Evolutionary conservation across 2,113 vertebrate genomes (phyloP), one percentile per base, ranked within the genome.

Genomic region (Semnornis frantzii): DNA sequence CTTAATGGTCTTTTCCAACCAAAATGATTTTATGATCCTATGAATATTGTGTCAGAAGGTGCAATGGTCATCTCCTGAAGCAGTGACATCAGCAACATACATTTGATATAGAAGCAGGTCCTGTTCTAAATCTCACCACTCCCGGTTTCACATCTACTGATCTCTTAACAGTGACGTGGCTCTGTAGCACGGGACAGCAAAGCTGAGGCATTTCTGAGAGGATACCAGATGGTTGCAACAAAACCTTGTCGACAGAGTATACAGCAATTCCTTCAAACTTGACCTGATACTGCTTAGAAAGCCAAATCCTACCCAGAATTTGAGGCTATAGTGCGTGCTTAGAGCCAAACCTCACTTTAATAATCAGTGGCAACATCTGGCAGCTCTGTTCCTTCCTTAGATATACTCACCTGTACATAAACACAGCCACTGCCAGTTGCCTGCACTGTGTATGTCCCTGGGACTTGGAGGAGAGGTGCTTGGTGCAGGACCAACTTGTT

Each of bases 401-500:
- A 0, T 14, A 3, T 5, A 48, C 95, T 23, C 34, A 98, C 97
- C 97, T 98, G 97, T 31, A 97, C 80, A 24, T 97, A 98, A 10
- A 95, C 83, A 1, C 97, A 98, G 81, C 96, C 95, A 1, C 68
- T 96, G 55, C 98, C 98, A 7, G 80, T 90, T 0, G 50, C 96
- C 55, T 96, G 82, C 46, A 97, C 93, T 13, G 57, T 97, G 96
- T 97, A 98, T 12, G 57, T 74, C 21, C 84, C 97, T 59, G 97
- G 95, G 54, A 97, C 65, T 59, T 82, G 68, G n/a, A 18, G 91
- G 33, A 98, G 96, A 48, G 92, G 6, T 68, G 72, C 90, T 91
- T 98, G 98, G 68, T 98, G 98, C 86, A 98, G 98, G 60, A 98
- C 95, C 65, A 99, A 77, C 66, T 97, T 98, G 94, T 98, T 99